Percentiles rank a stretch among this genome's conserved stretches.
phyloP scores from a whole-genome alignment of 2,113 vertebrate species.

The Chloropsis cyanopogon region DNA sequence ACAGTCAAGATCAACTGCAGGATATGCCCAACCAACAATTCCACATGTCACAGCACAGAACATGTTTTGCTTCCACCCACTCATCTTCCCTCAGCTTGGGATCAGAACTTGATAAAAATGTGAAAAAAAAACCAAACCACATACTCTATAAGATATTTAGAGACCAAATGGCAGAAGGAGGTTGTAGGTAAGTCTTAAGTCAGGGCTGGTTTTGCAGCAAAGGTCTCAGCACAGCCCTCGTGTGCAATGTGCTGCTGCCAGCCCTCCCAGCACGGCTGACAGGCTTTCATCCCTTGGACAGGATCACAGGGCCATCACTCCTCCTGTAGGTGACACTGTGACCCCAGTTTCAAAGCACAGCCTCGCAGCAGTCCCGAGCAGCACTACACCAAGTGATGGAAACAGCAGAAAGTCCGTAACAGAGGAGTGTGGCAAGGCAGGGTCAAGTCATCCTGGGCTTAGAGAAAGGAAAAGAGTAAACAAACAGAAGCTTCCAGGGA shows the following conservation, averaged over 20 bases:
- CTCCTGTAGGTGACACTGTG: not conserved
- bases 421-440: not conserved
- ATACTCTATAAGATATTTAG: not conserved
- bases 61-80: conserved; percentile 12
- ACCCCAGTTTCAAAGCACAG: not conserved
- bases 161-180: not conserved
- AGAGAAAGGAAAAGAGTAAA: not conserved
- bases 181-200: not conserved
- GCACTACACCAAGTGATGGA: not conserved
- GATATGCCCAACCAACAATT: conserved; percentile 30
- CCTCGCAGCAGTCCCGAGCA: not conserved
- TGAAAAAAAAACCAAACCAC: not conserved
- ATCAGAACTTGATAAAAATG: not conserved
- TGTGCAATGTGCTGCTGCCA: not conserved
- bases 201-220: not conserved
- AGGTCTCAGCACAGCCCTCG: not conserved
- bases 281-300: not conserved
- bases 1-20: conserved; percentile 1
- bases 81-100: not conserved
- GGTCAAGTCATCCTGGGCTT: not conserved
- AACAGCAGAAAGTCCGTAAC: not conserved
- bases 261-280: not conserved
- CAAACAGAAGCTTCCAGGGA: not conserved
- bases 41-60: conserved; percentile 9
- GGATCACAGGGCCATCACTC: not conserved